phyloP scores from a whole-genome alignment of 2,113 vertebrate species.

The Pteropus alecto region DNA sequence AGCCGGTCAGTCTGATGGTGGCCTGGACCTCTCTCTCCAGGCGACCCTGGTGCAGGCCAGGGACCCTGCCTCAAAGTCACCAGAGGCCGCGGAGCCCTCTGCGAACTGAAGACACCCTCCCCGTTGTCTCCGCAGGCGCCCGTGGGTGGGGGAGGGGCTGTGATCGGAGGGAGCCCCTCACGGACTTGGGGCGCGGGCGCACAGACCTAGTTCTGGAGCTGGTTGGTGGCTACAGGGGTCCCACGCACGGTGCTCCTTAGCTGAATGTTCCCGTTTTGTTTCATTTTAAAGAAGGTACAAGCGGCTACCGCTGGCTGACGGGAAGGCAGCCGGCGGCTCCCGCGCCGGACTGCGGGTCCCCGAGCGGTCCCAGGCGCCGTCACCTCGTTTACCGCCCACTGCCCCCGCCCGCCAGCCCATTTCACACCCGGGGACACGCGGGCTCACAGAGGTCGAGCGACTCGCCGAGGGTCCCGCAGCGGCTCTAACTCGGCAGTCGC shows the following conservation, averaged over 20 bases:
- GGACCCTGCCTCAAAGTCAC: not conserved
- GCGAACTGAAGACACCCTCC: not conserved
- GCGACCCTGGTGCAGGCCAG: not conserved
- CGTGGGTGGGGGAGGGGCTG: not conserved
- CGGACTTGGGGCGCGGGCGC: not conserved
- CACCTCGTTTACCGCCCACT: accelerated
- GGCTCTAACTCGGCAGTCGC: not conserved
- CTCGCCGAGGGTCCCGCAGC: not conserved
- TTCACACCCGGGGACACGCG: not conserved
- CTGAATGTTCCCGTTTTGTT: not conserved
- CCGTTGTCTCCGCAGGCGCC: no score
- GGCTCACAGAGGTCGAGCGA: not conserved
- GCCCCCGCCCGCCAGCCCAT: not conserved
- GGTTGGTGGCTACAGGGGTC: not conserved
- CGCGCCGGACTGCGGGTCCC: not conserved
- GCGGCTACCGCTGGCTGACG: accelerated
- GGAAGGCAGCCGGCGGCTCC: not conserved
- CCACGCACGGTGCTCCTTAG: accelerated
- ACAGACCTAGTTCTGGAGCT: not conserved
- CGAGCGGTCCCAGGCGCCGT: accelerated
- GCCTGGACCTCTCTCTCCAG: no score
- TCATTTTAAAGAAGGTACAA: no score
- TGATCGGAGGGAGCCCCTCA: no score
- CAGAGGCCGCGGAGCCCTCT: not conserved
- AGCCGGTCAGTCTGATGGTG: not conserved